A percentile compares a stretch with the other conserved stretches of the same genome.
Conservation (phyloP, 2,113 vertebrate genomes). For the Lampris incognitus region DNA sequence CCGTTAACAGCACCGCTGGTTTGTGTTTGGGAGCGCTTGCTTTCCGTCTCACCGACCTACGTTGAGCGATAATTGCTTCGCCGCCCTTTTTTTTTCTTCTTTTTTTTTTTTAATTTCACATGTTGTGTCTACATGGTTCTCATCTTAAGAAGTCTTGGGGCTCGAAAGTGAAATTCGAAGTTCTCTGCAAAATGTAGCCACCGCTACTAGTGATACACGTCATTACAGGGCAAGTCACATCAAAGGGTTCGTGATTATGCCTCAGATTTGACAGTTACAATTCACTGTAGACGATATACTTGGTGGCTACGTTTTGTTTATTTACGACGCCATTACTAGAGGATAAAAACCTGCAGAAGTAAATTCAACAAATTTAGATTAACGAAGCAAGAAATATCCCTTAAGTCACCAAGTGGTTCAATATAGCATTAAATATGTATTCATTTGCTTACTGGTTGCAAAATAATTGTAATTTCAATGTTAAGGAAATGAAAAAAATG, state of each 20-base stretch:
- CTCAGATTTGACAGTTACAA: no score
- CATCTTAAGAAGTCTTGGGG: background rate
- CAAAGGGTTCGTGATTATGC: background rate
- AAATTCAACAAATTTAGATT: background rate
- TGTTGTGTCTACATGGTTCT: constrained; percentile 7
- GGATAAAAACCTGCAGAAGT: background rate
- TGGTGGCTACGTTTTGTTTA: background rate
- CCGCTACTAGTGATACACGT: background rate
- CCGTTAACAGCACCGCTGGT: constrained; percentile 59
- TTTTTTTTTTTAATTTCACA: constrained; percentile 12
- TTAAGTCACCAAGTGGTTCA: background rate
- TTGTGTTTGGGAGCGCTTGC: constrained; percentile 52
- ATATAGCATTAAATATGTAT: background rate
- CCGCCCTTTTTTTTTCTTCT: background rate
- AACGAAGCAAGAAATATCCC: background rate
- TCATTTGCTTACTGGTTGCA: constrained; percentile 7
- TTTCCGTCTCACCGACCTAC: constrained; percentile 40
- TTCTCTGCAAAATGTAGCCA: background rate
- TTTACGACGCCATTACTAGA: background rate
- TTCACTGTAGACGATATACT: no score
- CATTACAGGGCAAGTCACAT: background rate
- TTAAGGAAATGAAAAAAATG: constrained; percentile 1
- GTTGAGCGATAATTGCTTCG: background rate
- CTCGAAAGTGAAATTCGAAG: background rate
- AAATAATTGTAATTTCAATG: background rate